Conservation (phyloP, 2,888 invertebrate genomes). For the Aphidoletes aphidimyza region DNA sequence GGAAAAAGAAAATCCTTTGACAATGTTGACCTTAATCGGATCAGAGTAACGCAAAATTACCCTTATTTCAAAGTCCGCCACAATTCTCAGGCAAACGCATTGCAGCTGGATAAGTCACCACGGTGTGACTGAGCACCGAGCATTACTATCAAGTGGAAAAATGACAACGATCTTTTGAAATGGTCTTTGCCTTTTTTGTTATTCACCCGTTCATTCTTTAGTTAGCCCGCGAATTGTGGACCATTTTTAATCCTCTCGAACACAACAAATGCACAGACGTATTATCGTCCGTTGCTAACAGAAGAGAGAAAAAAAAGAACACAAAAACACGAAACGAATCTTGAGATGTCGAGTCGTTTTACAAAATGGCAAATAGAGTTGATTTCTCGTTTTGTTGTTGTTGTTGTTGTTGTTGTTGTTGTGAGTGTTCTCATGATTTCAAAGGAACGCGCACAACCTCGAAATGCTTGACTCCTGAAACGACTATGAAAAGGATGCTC, state of each 20-base stretch:
- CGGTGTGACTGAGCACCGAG: background rate
- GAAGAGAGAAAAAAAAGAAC: too few relatives aligned
- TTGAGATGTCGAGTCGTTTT: background rate
- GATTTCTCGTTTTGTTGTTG: too few relatives aligned
- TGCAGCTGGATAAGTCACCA: background rate
- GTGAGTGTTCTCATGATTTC: too few relatives aligned
- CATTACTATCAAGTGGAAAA: conserved; percentile 12
- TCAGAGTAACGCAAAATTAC: background rate
- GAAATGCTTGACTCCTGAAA: too few relatives aligned
- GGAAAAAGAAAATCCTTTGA: too few relatives aligned
- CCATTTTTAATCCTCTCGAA: background rate
- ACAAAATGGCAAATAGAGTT: background rate
- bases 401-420: too few relatives aligned
- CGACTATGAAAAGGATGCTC: background rate
- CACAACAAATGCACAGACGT: conserved; percentile 16
- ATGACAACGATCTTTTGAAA: background rate
- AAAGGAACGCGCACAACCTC: too few relatives aligned
- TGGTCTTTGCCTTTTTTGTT: background rate
- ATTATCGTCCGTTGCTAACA: background rate
- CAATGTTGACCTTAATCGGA: too few relatives aligned
- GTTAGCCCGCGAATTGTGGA: background rate
- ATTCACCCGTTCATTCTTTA: too few relatives aligned
- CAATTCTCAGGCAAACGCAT: background rate
- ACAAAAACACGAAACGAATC: too few relatives aligned
- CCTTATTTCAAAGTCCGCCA: background rate